Percentiles rank a stretch among this genome's conserved stretches.
Evolutionary conservation across 2,113 vertebrate species (phyloP).

Genomic region (Crotophaga sulcirostris): DNA sequence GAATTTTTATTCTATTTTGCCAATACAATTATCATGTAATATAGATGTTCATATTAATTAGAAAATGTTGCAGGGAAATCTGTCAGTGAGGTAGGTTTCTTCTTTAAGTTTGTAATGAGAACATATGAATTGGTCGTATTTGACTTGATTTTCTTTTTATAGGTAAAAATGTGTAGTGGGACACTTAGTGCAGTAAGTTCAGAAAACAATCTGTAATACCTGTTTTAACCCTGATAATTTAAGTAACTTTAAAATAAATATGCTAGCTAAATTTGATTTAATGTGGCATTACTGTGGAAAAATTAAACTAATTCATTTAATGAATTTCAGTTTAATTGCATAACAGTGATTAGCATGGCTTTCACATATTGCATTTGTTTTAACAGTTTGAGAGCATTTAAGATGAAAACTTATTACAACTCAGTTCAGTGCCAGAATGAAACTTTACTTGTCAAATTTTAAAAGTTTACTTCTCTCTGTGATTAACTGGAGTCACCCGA

Average conservation of each 20-base stretch:
- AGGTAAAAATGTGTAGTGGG: background rate
- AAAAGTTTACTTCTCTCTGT: background rate
- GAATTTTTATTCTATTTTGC: background rate
- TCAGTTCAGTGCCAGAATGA: background rate
- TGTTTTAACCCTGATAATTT: background rate
- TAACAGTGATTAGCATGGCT: background rate
- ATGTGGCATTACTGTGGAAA: background rate
- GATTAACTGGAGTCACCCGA: background rate
- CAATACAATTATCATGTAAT: background rate
- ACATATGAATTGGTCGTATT: background rate
- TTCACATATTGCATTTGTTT: background rate
- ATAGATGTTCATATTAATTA: background rate
- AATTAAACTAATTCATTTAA: background rate
- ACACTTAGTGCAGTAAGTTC: background rate
- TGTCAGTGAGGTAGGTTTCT: background rate
- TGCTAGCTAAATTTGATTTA: background rate
- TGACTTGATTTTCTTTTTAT: background rate
- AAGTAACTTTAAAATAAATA: background rate
- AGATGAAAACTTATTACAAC: background rate
- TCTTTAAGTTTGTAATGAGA: background rate
- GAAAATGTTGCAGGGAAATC: background rate
- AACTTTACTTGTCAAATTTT: background rate
- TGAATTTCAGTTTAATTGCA: slow-evolving; percentile 23
- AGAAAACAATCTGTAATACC: background rate
- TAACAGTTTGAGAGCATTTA: background rate